Evolutionary conservation across 2,888 invertebrate species (phyloP), one percentile per base, ranked within the genome.

Genomic region (Cylindroiulus punctatus): DNA sequence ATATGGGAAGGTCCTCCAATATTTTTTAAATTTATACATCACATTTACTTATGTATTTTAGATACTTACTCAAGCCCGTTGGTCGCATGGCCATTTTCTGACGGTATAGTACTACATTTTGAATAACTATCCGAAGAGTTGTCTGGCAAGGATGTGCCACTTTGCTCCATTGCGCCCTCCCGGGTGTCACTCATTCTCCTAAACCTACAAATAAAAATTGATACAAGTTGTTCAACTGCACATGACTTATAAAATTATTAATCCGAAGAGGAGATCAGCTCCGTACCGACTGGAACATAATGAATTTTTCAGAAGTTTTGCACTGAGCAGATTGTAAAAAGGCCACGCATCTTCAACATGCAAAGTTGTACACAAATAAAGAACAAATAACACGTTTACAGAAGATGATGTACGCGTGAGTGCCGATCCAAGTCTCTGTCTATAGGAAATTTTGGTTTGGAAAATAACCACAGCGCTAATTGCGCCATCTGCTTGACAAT

Each of bases 11-110:
- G n/a, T n/a, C n/a, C n/a, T n/a, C n/a, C n/a, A n/a, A n/a, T n/a
- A n/a, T n/a, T 36, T 36, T 36, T 36, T 36, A 36, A 36, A 36
- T 36, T 36, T 36, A 36, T 36, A 36, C 36, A 36, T 36, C 2
- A 36, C n/a, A n/a, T n/a, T 36, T 7, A 36, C 7, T 4, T 2
- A 36, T 36, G 36, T 7, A 4, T 30, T 8, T 26, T 76, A 30
- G 2, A 19, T 52, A 84, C 84, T 84, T 52, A 84, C 84, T 84
- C 84, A 22, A 84, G 52, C 3, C 52, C 84, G 30, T 47, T 84
- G 26, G 52, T 3, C 3, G 10, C 4, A n/a, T 32, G 22, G 2
- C 47, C 84, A 84, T 52, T 84, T 47, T 84, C 84, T 17, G 84
- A 84, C n/a, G 84, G 5, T 84, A n/a, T 40, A 22, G 83, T 83